These are phyloP conservation scores for Perca flavescens DNA, from an alignment of 2,113 vertebrate species.

Conservation along the genomic window DNA sequence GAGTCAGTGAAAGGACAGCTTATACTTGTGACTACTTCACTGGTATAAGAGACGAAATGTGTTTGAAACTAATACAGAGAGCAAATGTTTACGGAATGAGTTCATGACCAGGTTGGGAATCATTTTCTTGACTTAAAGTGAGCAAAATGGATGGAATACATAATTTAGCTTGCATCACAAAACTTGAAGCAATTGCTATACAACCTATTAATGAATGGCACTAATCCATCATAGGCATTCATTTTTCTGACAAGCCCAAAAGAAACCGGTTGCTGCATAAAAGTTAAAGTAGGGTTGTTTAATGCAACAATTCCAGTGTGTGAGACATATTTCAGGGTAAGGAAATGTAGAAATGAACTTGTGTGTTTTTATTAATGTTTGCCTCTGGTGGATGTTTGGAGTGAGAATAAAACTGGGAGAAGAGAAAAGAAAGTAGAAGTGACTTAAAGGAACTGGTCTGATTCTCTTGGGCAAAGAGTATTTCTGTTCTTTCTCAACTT, in stretches of 20 bases:
- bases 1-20: constrained; percentile 37
- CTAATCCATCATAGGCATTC: not conserved
- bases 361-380: constrained; percentile 56
- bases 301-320: constrained; percentile 36
- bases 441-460: constrained; percentile 15
- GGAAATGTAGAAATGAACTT: constrained; percentile 30
- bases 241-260: not conserved
- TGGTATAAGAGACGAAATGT: constrained; percentile 1
- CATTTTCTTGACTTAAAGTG: constrained; percentile 9
- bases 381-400: constrained; percentile 50
- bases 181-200: constrained; percentile 2
- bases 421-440: constrained; percentile 31
- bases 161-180: constrained; percentile 32
- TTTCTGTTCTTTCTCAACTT: not conserved
- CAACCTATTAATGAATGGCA: constrained; percentile 26
- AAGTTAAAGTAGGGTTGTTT: constrained; percentile 23
- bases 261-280: constrained; percentile 18
- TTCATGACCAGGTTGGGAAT: not conserved
- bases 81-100: not conserved
- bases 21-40: constrained; percentile 42
- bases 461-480: not conserved
- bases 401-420: constrained; percentile 7
- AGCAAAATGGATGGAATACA: constrained; percentile 7
- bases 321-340: constrained; percentile 49
- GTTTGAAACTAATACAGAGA: constrained; percentile 17